Evolutionary conservation across 1,140 invertebrate species (phyloP).

Genomic region (Ostrea edulis): DNA sequence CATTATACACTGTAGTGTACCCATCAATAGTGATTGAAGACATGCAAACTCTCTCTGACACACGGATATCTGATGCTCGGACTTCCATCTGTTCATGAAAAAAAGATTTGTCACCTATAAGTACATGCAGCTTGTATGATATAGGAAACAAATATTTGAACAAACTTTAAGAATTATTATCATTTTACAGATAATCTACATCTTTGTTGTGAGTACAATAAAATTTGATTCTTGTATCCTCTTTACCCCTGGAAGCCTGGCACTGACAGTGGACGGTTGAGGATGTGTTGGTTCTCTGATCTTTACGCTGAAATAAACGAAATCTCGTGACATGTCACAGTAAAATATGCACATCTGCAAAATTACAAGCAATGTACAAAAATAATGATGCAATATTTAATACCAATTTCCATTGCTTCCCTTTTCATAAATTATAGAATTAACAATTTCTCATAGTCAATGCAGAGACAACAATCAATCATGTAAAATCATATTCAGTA

Average conservation of each 20-base stretch:
- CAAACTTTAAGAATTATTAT: too few relatives aligned
- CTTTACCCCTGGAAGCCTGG: slow-evolving; percentile 64
- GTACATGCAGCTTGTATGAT: not conserved
- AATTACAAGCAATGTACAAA: not conserved
- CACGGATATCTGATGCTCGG: slow-evolving; percentile 76
- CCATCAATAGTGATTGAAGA: slow-evolving; percentile 74
- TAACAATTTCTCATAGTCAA: not conserved
- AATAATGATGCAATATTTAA: too few relatives aligned
- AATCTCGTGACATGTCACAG: not conserved
- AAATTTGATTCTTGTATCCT: not conserved
- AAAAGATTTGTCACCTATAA: slow-evolving; percentile 2
- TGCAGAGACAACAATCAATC: not conserved
- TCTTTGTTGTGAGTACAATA: too few relatives aligned
- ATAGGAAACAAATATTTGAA: not conserved
- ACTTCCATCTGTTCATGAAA: slow-evolving; percentile 72
- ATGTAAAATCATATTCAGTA: too few relatives aligned
- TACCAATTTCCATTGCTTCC: not conserved
- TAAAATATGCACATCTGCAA: not conserved
- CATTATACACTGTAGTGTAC: slow-evolving; percentile 77
- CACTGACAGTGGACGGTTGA: slow-evolving; percentile 74
- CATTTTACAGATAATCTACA: too few relatives aligned
- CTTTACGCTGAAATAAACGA: slow-evolving; percentile 67
- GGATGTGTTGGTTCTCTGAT: slow-evolving; percentile 70
- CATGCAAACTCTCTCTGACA: slow-evolving; percentile 78
- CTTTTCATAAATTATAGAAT: not conserved